Evolutionary conservation across 64 coral and sea anemone genomes (phyloP).

Genomic region (Montipora efflorescens): DNA sequence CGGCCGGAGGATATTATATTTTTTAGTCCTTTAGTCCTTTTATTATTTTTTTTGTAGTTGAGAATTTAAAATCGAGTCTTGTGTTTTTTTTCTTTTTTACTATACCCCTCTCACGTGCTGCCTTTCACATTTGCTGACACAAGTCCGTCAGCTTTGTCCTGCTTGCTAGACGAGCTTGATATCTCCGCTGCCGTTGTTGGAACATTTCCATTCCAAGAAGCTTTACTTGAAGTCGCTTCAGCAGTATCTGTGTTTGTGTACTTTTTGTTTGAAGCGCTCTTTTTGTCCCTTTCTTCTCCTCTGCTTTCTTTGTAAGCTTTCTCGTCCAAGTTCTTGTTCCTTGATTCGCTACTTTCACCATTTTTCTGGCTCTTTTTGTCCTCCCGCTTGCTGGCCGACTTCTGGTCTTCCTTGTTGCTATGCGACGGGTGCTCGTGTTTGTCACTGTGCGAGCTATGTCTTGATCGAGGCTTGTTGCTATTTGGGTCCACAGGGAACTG

Average conservation of each 20-base stretch:
- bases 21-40: slow-evolving; percentile 21
- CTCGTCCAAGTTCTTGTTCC: neutral
- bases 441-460: slow-evolving; percentile 75
- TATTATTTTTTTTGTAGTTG: slow-evolving; percentile 3
- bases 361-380: slow-evolving; percentile 15
- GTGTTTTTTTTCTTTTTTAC: neutral
- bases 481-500: slow-evolving; percentile 95
- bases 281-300: neutral
- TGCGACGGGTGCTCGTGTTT: slow-evolving; percentile 47
- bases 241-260: neutral
- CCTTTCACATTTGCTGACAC: neutral
- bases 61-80: neutral
- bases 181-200: neutral
- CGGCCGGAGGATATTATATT: neutral
- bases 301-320: neutral
- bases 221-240: neutral
- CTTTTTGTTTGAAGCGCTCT: neutral
- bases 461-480: slow-evolving; percentile 72
- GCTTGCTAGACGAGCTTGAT: neutral
- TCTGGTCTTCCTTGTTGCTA: slow-evolving; percentile 23
- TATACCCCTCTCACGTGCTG: neutral
- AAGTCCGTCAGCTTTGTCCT: neutral
- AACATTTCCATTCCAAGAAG: neutral
- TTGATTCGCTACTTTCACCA: neutral
- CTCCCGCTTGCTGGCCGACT: neutral